Base-by-base conservation (phyloP, 2,888 invertebrate genomes). In the Agrypnus murinus region DNA sequence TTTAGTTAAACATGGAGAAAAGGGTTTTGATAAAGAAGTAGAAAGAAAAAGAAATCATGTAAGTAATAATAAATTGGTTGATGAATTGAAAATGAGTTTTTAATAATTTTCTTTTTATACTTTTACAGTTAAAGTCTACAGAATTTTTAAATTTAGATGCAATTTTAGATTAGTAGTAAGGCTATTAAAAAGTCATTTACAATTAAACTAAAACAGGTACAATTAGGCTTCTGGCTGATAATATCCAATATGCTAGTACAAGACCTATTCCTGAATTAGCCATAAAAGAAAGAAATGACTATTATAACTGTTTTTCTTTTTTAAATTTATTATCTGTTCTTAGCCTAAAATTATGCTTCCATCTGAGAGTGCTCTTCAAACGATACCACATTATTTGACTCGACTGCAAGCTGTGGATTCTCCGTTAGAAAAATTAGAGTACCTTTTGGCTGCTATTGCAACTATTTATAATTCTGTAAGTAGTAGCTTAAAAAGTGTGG, bases 91-190 rank as follows among this genome's bases (percentile, higher is more conserved):
- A n/a, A n/a, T n/a, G n/a, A n/a, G n/a, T n/a, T n/a, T n/a, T n/a
- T n/a, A n/a, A n/a, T n/a, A n/a, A n/a, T n/a, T n/a, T n/a, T n/a
- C n/a, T n/a, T n/a, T n/a, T n/a, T n/a, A n/a, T 14, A 19, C 71
- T 48, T 57, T 84, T 86, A 1, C 88, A 93, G 88, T 87, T 98
- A 67, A 95, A 94, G 83, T 88, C 94, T 1, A 95, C 95, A 72
- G 97, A 98, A 85, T 97, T 98, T 84, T 89, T 98, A 80, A 98
- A 98, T 87, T 88, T 98, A 83, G 98, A 99, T 83, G 94, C 97
- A 65, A 97, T 98, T 78, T 87, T 98, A 78, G 98, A 99, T 88
- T 98, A 77, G 95, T 98, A 25, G 94, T 98, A 36, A 88, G 92
- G 63, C 97, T 97, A 6, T 86, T 97, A 74, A 92, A 95, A 73